Evolutionary conservation across 2,113 vertebrate species (phyloP), one percentile per base, ranked within the genome.

Genomic region (Oreocharis arfaki): DNA sequence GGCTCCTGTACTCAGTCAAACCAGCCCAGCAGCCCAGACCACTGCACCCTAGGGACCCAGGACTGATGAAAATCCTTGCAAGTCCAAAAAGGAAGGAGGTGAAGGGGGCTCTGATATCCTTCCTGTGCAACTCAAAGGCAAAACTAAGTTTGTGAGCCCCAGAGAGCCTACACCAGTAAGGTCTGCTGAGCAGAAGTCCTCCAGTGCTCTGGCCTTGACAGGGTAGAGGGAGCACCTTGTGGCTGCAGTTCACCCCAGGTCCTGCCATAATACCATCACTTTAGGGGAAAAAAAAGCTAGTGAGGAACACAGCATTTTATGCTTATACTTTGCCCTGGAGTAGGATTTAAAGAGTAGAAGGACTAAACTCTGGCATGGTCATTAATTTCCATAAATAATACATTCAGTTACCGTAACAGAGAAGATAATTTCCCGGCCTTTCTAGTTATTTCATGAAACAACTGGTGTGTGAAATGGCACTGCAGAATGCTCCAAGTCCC

Each of bases 181-280:
- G 33, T 63, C 10, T 70, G 30, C 47, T 50, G 42, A 67, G 32
- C 16, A 49, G 7, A 92, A 79, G 57, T 14, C 49, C 30, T 52
- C 26, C 5, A 1, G 1, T 6, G 21, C 30, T 46, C 49, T 26
- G n/a, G n/a, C 17, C 37, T 28, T 24, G 32, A 21, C 23, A 16
- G 6, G 15, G 13, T 17, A 0, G 8, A 53, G n/a, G 11, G 24
- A 67, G 50, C 5, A 1, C 6, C 11, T 35, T 3, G 3, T 0
- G 2, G 35, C 16, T 59, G 65, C 39, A 39, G 30, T 10, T 85
- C 63, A 63, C 16, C 42, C 50, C 21, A 11, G 9, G 60, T 16
- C 17, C 15, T 82, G n/a, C 46, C 11, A 1, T 30, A 91, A 55
- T 9, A 17, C 22, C 63, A 42, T 26, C 6, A 3, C 15, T 70